Evolutionary conservation across 2,113 vertebrate genomes (phyloP), one percentile per base, ranked within the genome.

Genomic region (Burhinus oedicnemus): DNA sequence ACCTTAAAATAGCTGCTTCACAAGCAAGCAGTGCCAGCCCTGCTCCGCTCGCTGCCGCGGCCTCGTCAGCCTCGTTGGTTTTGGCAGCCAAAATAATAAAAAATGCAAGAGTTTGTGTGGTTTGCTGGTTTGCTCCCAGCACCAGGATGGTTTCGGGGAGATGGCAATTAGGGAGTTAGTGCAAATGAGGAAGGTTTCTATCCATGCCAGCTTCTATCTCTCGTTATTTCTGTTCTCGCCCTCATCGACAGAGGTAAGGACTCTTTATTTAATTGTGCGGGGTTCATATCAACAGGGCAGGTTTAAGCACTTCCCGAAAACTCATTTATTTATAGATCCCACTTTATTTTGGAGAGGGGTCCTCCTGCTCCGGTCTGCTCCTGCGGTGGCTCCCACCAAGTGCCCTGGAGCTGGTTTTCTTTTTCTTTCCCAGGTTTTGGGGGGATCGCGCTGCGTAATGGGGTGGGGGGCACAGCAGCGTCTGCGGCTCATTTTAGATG

Each of bases 1-100:
- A 12, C 44, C 94, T 92, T 92, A 93, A 95, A 95, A 96, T 95
- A 96, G 95, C 96, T 65, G 38, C 68, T 83, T 69, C 8, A 9
- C 66, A 80, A 87, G 57, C 93, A 75, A 83, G 82, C 96, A 62
- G 82, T 16, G 25, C 20, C 8, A 4, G 62, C 58, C 83, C 23
- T 1, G 12, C 77, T 91, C 66, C 77, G 81, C 93, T 65, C 15
- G 9, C 78, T 65, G 75, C 79, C 3, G 0, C 0, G 32, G 80
- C 93, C 80, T 84, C 1, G 23, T 40, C 77, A 86, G 74, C 69
- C 78, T 70, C 1, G 1, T 6, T 40, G 70, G 51, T 8, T 87
- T 90, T 80, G 62, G 30, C 66, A 92, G 82, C 90, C 87, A 83
- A 77, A 93, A 90, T 44, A 29, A 62, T 55, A 60, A 69, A 74